Evolutionary conservation across 2,113 vertebrate genomes (phyloP).

Genomic region (Engystomops pustulosus): DNA sequence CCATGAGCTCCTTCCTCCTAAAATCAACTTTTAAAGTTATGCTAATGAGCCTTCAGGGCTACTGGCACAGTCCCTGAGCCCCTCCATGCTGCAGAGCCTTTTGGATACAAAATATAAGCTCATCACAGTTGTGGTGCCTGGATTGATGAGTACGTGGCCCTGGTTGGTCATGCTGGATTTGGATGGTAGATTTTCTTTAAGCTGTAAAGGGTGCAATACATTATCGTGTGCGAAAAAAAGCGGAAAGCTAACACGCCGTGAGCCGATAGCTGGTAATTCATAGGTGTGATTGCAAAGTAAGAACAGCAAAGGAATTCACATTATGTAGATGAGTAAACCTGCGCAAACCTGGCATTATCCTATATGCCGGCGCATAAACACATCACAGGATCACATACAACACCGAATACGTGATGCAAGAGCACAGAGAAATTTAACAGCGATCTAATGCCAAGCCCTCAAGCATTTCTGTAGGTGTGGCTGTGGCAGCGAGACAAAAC

Average conservation of each 20-base stretch:
- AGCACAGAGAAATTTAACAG: not conserved
- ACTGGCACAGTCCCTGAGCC: too few species aligned
- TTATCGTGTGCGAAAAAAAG: not conserved
- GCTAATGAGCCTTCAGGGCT: too few species aligned
- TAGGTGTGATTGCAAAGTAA: not conserved
- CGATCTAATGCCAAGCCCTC: slow-evolving; percentile 4
- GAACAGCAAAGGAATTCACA: not conserved
- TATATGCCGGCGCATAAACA: not conserved
- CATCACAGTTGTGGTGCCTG: too few species aligned
- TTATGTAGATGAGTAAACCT: not conserved
- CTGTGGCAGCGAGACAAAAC: not conserved
- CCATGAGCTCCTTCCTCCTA: too few species aligned
- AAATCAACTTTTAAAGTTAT: too few species aligned
- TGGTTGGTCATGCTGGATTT: too few species aligned
- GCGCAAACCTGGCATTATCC: not conserved
- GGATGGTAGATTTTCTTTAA: too few species aligned
- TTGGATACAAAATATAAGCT: too few species aligned
- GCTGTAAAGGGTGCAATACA: not conserved
- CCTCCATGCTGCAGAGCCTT: too few species aligned
- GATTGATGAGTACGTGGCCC: too few species aligned
- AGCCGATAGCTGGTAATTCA: not conserved
- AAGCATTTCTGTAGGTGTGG: not conserved
- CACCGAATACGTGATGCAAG: not conserved
- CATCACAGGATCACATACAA: not conserved
- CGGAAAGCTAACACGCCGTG: not conserved